These are phyloP conservation scores for Plagodis pulveraria DNA, from an alignment of 2,888 invertebrate genomes.

Conservation along the genomic window DNA sequence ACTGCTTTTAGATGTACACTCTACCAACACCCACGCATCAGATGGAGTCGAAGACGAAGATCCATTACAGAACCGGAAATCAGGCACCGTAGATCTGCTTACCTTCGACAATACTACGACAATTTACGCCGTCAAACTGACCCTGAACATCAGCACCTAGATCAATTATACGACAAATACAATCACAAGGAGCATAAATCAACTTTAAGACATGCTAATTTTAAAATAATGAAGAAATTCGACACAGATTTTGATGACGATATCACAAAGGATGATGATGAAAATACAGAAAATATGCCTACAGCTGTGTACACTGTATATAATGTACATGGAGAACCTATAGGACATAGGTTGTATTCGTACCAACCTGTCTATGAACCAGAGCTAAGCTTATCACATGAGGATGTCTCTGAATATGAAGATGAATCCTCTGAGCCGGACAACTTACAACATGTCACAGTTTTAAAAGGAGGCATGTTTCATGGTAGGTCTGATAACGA, in stretches of 20 bases:
- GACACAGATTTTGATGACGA: constrained; percentile 68
- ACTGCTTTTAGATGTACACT: constrained; percentile 92
- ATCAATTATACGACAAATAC: constrained; percentile 76
- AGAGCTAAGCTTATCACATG: constrained; percentile 54
- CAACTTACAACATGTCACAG: constrained; percentile 64
- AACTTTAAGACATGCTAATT: constrained; percentile 77
- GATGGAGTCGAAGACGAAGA: constrained; percentile 90
- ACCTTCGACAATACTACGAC: constrained; percentile 74
- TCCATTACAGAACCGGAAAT: constrained; percentile 77
- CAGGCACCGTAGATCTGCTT: constrained; percentile 70
- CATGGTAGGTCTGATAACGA: constrained; percentile 59
- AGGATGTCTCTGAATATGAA: constrained; percentile 61
- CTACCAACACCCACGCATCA: constrained; percentile 94
- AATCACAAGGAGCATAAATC: constrained; percentile 71
- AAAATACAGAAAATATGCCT: constrained; percentile 65
- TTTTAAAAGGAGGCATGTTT: constrained; percentile 76
- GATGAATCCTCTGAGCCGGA: constrained; percentile 64
- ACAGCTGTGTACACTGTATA: constrained; percentile 78
- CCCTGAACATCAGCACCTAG: constrained; percentile 59
- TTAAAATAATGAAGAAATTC: constrained; percentile 76
- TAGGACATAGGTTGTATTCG: constrained; percentile 75
- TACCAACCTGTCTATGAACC: constrained; percentile 80
- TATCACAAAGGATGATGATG: constrained; percentile 52
- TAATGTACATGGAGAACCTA: constrained; percentile 79
- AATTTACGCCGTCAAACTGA: constrained; percentile 59